Base-by-base conservation (phyloP, 2,113 vertebrate genomes). In the Martes martes region DNA sequence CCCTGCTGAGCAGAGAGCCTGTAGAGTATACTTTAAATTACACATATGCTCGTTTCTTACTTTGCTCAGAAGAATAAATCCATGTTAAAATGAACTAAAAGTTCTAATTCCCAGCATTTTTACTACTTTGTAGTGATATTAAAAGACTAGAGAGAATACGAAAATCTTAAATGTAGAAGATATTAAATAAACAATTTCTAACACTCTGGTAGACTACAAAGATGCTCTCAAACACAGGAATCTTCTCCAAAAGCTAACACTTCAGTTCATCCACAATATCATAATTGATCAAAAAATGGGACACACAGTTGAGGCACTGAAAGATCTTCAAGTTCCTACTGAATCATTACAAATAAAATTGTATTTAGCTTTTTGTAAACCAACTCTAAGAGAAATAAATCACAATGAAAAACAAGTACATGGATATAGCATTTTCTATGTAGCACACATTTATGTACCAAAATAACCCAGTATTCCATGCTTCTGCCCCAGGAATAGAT, bases 211-310 rank as follows among this genome's bases (percentile, higher is more conserved):
- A 28, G 57, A 61, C 67, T 80, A 82, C 61, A 86, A 94, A 90
- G 57, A 88, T 65, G 21, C 6, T 59, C n/a, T 92, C 57, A 90
- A 86, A 63, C 50, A 94, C 61, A 82, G 5, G 69, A 18, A 36
- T 61, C 50, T 95, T 94, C 55, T 94, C 78, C 91, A 74, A 97
- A 95, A 94, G 47, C 19, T 67, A 71, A 19, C 4, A 92, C 14
- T 79, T 87, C 11, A 13, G 2, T 47, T 94, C 67, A 92, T 28
- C 42, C 23, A 82, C 91, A 78, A 85, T 71, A 31, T 15, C 90
- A 42, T 14, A 74, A 42, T 4, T 83, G 28, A 81, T 71, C 1
- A 26, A 57, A 76, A 86, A 87, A 78, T 52, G 15, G 33, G 45
- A 59, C 42, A 74, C 13, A 80, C 1, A 79, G 69, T 59, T 76